Percentiles rank a stretch among this genome's conserved stretches.
phyloP scores from a whole-genome alignment of 2,888 invertebrate genomes.

The Pristionchus fissidentatus region DNA sequence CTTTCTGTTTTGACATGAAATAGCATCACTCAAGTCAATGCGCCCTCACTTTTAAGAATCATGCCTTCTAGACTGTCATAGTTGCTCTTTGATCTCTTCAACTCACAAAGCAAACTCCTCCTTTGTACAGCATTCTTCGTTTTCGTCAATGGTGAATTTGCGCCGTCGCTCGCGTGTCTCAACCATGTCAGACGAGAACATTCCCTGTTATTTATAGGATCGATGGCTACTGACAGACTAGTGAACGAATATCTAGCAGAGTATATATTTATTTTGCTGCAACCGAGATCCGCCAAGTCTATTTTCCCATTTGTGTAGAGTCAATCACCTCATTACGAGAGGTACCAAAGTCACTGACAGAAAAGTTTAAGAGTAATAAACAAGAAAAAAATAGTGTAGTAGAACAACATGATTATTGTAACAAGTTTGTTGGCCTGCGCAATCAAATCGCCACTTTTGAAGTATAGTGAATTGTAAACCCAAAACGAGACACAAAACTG shows the following conservation, averaged over 20 bases:
- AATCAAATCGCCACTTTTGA: no score
- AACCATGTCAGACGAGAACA: conserved; percentile 65
- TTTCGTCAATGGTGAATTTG: conserved; percentile 60
- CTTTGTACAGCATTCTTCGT: conserved; percentile 55
- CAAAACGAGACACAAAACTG: no score
- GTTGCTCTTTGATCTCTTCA: neutral
- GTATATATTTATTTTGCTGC: no score
- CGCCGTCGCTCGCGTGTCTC: conserved; percentile 61
- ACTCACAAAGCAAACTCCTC: conserved; percentile 47
- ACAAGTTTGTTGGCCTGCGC: neutral
- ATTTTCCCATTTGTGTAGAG: no score
- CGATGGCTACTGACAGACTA: conserved; percentile 27
- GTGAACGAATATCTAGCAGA: neutral
- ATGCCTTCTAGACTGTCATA: no score
- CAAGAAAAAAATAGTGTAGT: neutral
- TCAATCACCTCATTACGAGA: no score
- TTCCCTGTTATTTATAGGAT: no score
- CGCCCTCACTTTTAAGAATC: no score
- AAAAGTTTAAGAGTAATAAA: conserved; percentile 22
- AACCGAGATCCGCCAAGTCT: no score
- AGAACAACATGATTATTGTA: neutral
- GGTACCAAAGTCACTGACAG: no score
- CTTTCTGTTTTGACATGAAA: neutral
- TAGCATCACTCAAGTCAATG: neutral
- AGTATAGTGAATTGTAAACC: no score